Conservation (phyloP, 2,797 vertebrate genomes). For the Hyperoplus lanceolatus region DNA sequence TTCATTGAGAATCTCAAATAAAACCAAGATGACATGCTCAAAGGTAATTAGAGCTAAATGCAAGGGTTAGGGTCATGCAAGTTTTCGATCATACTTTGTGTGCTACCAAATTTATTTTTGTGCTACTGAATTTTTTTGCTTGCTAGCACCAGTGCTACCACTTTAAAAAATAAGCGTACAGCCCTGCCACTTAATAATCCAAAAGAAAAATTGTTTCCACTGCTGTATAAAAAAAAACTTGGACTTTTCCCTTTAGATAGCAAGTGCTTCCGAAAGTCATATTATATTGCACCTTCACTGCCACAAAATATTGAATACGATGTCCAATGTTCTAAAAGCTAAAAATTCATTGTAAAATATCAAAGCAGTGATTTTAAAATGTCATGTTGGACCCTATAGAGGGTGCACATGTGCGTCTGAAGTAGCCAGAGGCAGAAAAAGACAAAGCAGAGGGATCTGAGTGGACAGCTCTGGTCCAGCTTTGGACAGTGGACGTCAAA, state of each 20-base stretch:
- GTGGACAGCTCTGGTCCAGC: background rate
- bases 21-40: too few species aligned
- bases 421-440: background rate
- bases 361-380: background rate
- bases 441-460: slow-evolving; percentile 12
- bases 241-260: background rate
- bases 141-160: too few species aligned
- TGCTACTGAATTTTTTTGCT: too few species aligned
- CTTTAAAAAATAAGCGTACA: too few species aligned
- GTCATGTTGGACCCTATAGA: slow-evolving; percentile 20
- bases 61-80: too few species aligned
- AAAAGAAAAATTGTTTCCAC: background rate
- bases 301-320: background rate
- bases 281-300: background rate
- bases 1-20: too few species aligned
- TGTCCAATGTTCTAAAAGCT: background rate
- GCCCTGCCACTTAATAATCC: background rate
- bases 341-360: background rate
- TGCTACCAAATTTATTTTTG: too few species aligned
- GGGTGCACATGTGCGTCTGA: slow-evolving; percentile 1
- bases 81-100: too few species aligned
- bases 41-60: too few species aligned
- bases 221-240: background rate
- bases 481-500: background rate
- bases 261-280: background rate